These are phyloP conservation scores for Alligator sinensis DNA, from an alignment of 2,113 vertebrate genomes.

Conservation along the genomic window DNA sequence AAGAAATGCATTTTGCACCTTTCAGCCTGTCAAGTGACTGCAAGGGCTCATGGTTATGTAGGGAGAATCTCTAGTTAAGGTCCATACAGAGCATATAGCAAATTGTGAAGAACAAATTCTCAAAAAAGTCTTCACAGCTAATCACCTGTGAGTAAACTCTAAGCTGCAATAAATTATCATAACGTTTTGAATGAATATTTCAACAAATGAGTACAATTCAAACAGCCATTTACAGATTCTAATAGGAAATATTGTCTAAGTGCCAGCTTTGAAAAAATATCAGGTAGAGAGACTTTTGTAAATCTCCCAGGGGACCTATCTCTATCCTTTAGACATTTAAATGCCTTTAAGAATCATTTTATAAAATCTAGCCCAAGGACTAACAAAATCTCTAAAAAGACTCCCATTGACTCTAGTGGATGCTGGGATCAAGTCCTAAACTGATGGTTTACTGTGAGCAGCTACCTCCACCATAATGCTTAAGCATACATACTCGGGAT, in stretches of 20 bases:
- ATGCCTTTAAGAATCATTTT: not conserved
- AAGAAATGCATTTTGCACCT: no score
- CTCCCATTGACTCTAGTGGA: not conserved
- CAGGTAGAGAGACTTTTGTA: not conserved
- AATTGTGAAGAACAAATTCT: not conserved
- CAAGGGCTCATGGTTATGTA: no score
- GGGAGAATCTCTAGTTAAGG: no score
- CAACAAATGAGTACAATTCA: not conserved
- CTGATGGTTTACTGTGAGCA: not conserved
- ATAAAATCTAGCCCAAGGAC: not conserved
- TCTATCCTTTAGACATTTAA: not conserved
- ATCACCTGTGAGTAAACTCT: not conserved
- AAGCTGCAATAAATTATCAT: not conserved
- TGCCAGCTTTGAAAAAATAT: not conserved
- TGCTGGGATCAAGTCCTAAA: not conserved
- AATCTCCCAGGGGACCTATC: not conserved
- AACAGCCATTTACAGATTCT: not conserved
- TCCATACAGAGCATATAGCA: not conserved
- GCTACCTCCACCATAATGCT: no score
- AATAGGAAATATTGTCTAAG: not conserved
- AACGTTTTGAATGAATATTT: not conserved
- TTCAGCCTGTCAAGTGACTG: not conserved
- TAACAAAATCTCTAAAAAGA: conserved; percentile 7
- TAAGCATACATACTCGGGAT: no score
- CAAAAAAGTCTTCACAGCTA: not conserved